phyloP scores from a whole-genome alignment of 2,888 invertebrate genomes.

The Sphaerophoria rueppellii region DNA sequence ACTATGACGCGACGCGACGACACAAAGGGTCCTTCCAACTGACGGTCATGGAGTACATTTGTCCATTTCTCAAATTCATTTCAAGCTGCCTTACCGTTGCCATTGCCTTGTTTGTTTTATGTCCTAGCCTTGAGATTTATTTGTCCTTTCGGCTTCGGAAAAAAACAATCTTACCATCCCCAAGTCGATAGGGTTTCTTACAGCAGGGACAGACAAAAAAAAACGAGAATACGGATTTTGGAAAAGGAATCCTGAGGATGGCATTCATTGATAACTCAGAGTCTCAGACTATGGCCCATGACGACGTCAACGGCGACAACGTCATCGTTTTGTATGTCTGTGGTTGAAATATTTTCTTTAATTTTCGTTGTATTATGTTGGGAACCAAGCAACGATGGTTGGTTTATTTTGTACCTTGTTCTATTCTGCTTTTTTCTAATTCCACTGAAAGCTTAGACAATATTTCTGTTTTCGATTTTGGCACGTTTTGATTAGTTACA shows the following conservation, averaged over 20 bases:
- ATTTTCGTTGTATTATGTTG: background rate
- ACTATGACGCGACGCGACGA: constrained; percentile 3
- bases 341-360: no score
- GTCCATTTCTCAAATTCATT: no score
- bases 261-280: no score
- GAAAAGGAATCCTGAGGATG: no score
- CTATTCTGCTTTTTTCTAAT: no score
- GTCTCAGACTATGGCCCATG: no score
- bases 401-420: constrained; percentile 19
- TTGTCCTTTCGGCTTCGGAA: constrained; percentile 23
- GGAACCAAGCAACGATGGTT: background rate
- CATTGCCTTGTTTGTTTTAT: constrained; percentile 36
- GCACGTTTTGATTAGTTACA: no score
- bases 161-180: constrained; percentile 8
- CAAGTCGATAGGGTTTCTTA: constrained; percentile 10
- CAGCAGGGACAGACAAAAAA: constrained; percentile 1
- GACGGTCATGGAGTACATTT: constrained; percentile 50
- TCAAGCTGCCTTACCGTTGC: no score
- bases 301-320: no score
- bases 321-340: no score
- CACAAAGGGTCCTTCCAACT: no score
- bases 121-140: constrained; percentile 57
- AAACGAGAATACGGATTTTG: constrained; percentile 49
- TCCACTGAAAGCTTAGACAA: constrained; percentile 15
- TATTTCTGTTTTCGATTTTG: constrained; percentile 10